Evolutionary conservation across 2,113 vertebrate species (phyloP).

Genomic region (Scalopus aquaticus): DNA sequence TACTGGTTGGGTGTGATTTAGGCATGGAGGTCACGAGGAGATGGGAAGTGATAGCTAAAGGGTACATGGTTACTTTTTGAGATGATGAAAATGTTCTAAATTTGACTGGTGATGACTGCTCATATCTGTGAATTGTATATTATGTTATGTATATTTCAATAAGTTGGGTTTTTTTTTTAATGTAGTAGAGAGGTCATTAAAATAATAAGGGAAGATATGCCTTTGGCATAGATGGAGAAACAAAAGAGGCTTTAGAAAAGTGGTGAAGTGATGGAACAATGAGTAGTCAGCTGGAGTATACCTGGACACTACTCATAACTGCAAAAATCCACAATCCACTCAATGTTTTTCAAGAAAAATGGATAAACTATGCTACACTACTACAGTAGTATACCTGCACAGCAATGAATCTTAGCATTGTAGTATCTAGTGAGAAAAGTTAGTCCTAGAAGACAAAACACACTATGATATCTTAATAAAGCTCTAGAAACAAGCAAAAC

Average conservation of each 20-base stretch:
- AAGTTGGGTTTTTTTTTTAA: background rate
- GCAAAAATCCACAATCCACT: background rate
- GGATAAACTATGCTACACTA: background rate
- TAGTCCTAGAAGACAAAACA: background rate
- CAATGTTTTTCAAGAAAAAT: background rate
- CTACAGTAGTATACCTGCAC: fast-evolving
- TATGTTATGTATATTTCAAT: background rate
- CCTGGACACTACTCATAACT: background rate
- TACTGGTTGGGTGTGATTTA: background rate
- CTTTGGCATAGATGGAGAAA: background rate
- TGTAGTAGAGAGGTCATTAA: background rate
- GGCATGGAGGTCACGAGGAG: background rate
- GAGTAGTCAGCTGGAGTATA: too few relatives aligned
- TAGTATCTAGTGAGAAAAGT: background rate
- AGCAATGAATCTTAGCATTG: background rate
- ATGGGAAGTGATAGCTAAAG: background rate
- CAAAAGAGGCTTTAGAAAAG: background rate
- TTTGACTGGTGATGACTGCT: background rate
- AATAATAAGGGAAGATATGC: background rate
- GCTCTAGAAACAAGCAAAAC: background rate
- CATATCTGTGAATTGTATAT: background rate
- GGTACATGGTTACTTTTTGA: background rate
- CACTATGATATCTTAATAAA: background rate
- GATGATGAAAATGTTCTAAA: background rate
- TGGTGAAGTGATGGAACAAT: background rate